These are phyloP conservation scores for Prionchulus punctatus DNA, from an alignment of 2,888 invertebrate genomes.

Conservation along the genomic window DNA sequence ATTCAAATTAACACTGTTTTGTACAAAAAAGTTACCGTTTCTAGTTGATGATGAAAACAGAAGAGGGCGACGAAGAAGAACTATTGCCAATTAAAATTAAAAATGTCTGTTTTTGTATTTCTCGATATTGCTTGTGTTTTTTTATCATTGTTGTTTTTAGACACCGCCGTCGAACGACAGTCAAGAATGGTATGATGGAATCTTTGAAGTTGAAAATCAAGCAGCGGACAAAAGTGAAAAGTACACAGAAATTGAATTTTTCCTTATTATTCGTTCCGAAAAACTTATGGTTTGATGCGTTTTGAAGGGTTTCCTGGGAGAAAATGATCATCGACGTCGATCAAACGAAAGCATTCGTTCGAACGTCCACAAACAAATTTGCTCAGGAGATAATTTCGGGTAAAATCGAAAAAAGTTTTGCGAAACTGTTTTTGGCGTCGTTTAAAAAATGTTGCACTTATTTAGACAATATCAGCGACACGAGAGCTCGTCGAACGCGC, in stretches of 20 bases:
- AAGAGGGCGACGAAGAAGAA: constrained; percentile 13
- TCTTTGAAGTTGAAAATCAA: constrained; percentile 15
- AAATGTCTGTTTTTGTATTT: not conserved
- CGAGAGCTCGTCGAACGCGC: constrained; percentile 3
- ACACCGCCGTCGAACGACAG: not conserved
- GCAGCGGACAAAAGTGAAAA: constrained; percentile 7
- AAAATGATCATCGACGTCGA: constrained; percentile 12
- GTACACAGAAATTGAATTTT: constrained; percentile 4
- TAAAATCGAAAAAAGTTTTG: no score
- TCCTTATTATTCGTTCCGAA: not conserved
- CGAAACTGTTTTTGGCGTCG: no score
- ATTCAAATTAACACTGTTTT: not conserved
- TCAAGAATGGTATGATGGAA: constrained; percentile 18
- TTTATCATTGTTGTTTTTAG: constrained; percentile 4
- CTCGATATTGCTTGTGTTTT: not conserved
- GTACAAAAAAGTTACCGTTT: constrained; percentile 10
- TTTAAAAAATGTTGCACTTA: no score
- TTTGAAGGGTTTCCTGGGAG: constrained; percentile 9
- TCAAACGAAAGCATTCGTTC: constrained; percentile 6
- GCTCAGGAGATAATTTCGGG: constrained; percentile 6
- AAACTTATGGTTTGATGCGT: not conserved
- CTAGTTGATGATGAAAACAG: constrained; percentile 13
- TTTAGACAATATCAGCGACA: constrained; percentile 5
- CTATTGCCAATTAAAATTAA: not conserved
- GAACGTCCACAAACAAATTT: not conserved